Base-by-base conservation (phyloP, 2,113 vertebrate genomes). In the Phrynosoma blainvillii region DNA sequence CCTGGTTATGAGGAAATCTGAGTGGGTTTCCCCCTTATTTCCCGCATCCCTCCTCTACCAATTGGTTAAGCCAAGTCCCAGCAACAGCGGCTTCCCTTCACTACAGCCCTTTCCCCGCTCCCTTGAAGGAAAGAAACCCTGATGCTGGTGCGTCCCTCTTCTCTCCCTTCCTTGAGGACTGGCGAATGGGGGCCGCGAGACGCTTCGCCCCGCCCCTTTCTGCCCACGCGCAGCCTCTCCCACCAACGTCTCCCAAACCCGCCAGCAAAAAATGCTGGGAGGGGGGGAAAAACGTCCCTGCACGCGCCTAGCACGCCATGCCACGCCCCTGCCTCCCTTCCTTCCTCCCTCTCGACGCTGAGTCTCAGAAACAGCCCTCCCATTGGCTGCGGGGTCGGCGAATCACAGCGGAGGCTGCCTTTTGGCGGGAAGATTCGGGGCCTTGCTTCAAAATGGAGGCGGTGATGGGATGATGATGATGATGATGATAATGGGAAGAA, bases 331-430 rank as follows among this genome's bases (percentile, higher is more conserved):
- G 4, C 59, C 65, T 21, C 65, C 18, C 3, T 5, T 11, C 9
- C 68, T 27, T 9, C 25, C 68, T 21, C 25, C 12, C 71, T 5
- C 30, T 62, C 82, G 1, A 21, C 27, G 18, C 66, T 30, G 25
- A 6, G 32, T n/a, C 79, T 75, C 90, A 16, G 70, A 42, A 27
- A 18, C 88, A 0, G 62, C 36, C 6, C 3, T 65, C 6, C 86
- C 73, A 95, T 95, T 96, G 96, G 95, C 62, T 47, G 5, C 0
- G 13, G 42, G 1, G 16, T 0, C 25, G 2, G 52, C 94, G 92
- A 96, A 95, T 96, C 90, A 91, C 21, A 85, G 62, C 16, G 16
- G 5, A 13, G 54, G 76, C 1, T 1, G 42, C 3, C 10, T 84
- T 71, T 76, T 30, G 90, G 94, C 93, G 93, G 94, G 95, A 94